phyloP scores from a whole-genome alignment of 2,888 invertebrate genomes.

The Trachelus stipa region DNA sequence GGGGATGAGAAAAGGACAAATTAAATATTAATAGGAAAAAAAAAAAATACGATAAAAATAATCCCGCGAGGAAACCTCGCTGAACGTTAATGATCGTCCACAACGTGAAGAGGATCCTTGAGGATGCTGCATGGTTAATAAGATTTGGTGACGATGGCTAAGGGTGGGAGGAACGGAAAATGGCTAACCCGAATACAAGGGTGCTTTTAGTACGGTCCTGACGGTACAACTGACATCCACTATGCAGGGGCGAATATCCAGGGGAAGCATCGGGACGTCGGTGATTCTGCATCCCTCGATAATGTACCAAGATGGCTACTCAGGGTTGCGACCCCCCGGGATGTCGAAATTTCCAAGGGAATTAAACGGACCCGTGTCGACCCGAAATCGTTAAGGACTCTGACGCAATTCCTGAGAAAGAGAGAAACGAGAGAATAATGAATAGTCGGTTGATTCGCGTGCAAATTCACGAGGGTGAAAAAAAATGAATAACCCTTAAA shows the following conservation, averaged over 20 bases:
- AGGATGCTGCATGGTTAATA: background rate
- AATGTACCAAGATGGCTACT: background rate
- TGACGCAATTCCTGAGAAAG: background rate
- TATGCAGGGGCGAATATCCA: background rate
- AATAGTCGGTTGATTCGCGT: background rate
- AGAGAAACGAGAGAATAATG: background rate
- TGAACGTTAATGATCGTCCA: background rate
- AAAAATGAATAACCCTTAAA: background rate
- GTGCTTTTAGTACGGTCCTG: background rate
- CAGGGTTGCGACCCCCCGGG: background rate
- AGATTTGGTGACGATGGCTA: background rate
- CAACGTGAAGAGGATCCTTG: background rate
- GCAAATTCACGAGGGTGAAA: background rate
- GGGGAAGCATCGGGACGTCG: background rate
- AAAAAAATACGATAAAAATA: background rate
- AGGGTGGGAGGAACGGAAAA: background rate
- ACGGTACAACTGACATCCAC: background rate
- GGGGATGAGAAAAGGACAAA: background rate
- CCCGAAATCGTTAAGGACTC: background rate
- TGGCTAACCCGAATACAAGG: background rate
- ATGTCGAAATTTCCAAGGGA: background rate
- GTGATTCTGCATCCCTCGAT: background rate
- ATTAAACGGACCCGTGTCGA: background rate
- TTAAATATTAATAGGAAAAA: too few species aligned
- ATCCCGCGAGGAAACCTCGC: background rate